Evolutionary conservation across 2,888 invertebrate species (phyloP), one percentile per base, ranked within the genome.

Genomic region (Antitype chi): DNA sequence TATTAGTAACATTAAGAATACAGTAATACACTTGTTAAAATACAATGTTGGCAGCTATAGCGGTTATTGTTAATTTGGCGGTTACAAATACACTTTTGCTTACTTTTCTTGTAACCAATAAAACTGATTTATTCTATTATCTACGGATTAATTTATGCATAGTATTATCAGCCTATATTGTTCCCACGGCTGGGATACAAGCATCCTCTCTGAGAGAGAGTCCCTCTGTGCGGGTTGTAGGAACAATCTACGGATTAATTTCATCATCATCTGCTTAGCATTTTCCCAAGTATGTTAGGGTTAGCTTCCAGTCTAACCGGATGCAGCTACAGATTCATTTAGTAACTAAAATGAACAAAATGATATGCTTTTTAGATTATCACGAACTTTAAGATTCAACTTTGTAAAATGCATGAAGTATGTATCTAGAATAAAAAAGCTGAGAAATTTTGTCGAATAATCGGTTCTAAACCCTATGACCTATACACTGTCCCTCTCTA

Each of bases 11-110:
- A 49, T 69, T 78, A 55, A 70, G 67, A 70, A 84, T 74, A 67
- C 60, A 79, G 60, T 62, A 7, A 73, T 79, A 70, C 67, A 63
- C 52, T 47, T 74, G 75, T 60, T 78, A 74, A n/a, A 52, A 3
- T 1, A 17, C 28, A 11, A 32, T 43, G 0, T 17, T 28, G 55
- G 23, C n/a, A 66, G 70, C 60, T 32, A 57, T 25, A 78, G 68
- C 79, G 13, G 52, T 76, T 68, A 63, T 1, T 38, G 55, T 79
- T 70, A 78, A 49, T 78, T 38, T 49, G 3, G 25, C 28, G 20
- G 43, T 8, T 57, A 55, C 23, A 13, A 38, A 28, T 28, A 7
- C 17, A 20, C 13, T 49, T 49, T 59, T 1, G 6, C 0, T 25
- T 53, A 25, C 4, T 66, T 59, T 28, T 55, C 3, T 38, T 11